Base-by-base conservation (phyloP, 2,113 vertebrate species). In the Triplophysa dalaica region DNA sequence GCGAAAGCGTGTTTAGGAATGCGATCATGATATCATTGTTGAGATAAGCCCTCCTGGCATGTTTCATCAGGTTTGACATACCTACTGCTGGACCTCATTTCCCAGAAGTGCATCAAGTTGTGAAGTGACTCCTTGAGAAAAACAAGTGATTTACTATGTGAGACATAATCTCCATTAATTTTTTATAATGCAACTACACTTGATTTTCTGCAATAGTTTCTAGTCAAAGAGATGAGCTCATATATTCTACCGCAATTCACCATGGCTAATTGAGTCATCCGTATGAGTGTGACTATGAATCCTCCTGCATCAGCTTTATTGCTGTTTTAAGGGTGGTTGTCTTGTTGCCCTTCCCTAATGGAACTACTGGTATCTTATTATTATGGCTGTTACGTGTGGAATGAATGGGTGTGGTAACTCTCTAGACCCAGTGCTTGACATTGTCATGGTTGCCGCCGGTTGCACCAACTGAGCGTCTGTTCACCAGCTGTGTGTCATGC, bases 351-450 rank as follows among this genome's bases (percentile, higher is more conserved):
- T 22, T 80, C 64, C 33, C 81, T n/a, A 54, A 68, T 56, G 65
- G 21, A 62, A 61, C 16, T 2, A 0, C 67, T 77, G 74, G n/a
- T 68, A 73, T 77, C 74, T 52, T 11, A 6, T 73, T 54, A 81
- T 78, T 66, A 78, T 65, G 29, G 73, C 56, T 77, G 72, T 64
- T 58, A 82, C 80, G 73, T 80, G 54, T 82, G 77, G 81, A 82
- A 85, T 80, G 77, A 43, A 48, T 61, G 72, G 72, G 80, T 16
- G 73, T 82, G 80, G 62, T 66, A 29, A 45, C 50, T 75, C 48
- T 8, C 8, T 41, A 33, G 3, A n/a, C 54, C 67, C 58, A 14
- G 8, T 48, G 69, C 50, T 24, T 19, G 38, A 73, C 50, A 56
- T 26, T 70, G 56, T 43, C 26, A 79, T 56, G 67, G 29, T 78